Evolutionary conservation across 1,140 invertebrate species (phyloP), one percentile per base, ranked within the genome.

Genomic region (Dryas iulia): DNA sequence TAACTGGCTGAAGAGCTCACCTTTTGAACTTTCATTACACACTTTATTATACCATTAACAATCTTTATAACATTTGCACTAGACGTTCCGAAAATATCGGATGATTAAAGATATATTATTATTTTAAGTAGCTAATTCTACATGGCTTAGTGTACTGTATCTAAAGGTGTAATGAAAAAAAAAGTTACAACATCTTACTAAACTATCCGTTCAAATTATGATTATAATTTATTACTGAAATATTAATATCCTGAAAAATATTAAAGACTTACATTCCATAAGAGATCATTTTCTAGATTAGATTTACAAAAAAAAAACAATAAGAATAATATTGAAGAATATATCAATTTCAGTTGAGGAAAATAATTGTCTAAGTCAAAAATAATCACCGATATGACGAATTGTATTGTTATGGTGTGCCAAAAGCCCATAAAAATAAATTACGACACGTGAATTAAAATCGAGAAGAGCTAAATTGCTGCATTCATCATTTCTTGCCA

Each of bases 351-450:
- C 39, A 21, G 14, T 47, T 21, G 18, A 47, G 39, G 39, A 47
- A 47, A 47, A 47, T 47, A 21, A 47, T 21, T 47, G 39, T 47
- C 39, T 47, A 47, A 18, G n/a, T 47, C 14, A 21, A 47, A 47
- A 47, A 21, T 47, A 47, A 47, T 47, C 18, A 21, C 39, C 39
- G 21, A 47, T 47, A 47, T 47, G 39, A 47, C 39, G 39, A 47
- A 47, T 47, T 47, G 14, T 47, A 47, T 47, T 47, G 39, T 47
- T 47, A 47, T 47, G 14, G 39, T 47, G 39, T 47, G 39, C 39
- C 39, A 47, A 47, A 47, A 21, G 39, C 39, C 39, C 39, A 47
- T 47, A 47, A 47, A 47, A 47, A 47, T 47, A 47, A 47, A 47
- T 47, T 47, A 47, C 39, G 18, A 47, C 39, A 47, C 18, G 39